Evolutionary conservation across 2,797 vertebrate species (phyloP).

Genomic region (Chaunax sp.): DNA sequence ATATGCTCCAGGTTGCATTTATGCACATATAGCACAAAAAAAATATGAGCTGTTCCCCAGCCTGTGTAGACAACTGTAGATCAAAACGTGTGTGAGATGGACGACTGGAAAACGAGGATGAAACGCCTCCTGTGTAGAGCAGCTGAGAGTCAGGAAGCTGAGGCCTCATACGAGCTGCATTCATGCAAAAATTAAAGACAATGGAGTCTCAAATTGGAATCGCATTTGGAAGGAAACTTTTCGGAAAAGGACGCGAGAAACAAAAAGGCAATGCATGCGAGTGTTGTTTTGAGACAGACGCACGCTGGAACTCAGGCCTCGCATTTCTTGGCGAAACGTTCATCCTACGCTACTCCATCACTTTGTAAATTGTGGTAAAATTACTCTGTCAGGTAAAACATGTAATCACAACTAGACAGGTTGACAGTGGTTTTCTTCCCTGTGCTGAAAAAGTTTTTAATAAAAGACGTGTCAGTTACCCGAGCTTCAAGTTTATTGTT

Average conservation of each 20-base stretch:
- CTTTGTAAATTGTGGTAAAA: conserved; percentile 1
- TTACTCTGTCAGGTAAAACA: background rate
- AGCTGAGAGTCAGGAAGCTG: background rate
- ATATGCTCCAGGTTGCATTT: too few relatives aligned
- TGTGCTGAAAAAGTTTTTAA: conserved; percentile 16
- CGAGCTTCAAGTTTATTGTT: conserved; percentile 32
- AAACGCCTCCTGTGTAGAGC: background rate
- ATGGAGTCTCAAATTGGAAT: background rate
- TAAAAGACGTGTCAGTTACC: conserved; percentile 25
- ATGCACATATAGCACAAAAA: background rate
- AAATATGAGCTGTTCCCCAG: too few relatives aligned
- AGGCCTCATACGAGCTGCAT: background rate
- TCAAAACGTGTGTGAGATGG: background rate
- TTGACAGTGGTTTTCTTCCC: background rate
- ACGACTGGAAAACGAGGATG: background rate
- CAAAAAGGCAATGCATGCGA: background rate
- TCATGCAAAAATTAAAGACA: background rate
- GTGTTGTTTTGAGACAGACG: background rate
- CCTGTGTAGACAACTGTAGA: too few relatives aligned
- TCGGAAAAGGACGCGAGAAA: background rate
- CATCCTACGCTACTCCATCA: background rate
- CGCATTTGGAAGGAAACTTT: background rate
- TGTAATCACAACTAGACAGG: background rate
- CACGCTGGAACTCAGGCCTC: background rate
- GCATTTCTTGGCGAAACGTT: background rate